These are phyloP conservation scores for Zaprionus lineosus DNA, from an alignment of 2,888 invertebrate species.

Conservation along the genomic window DNA sequence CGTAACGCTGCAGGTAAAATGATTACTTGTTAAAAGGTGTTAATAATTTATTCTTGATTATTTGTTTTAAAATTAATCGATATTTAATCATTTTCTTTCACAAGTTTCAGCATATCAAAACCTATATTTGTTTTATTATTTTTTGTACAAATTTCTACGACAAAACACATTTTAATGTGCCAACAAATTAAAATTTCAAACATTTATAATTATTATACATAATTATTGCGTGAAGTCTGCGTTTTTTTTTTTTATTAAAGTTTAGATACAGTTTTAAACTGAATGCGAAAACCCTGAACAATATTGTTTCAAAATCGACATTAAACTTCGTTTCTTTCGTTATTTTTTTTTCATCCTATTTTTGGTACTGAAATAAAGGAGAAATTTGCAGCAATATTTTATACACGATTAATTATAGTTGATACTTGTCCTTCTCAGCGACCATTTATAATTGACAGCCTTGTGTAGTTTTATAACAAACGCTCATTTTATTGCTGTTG, in stretches of 20 bases:
- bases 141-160: constrained; percentile 61
- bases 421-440: constrained; percentile 33
- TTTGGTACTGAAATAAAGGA: constrained; percentile 32
- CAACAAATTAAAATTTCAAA: constrained; percentile 74
- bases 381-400: constrained; percentile 47
- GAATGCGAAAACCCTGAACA: constrained; percentile 62
- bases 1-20: no score
- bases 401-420: constrained; percentile 44
- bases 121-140: constrained; percentile 46
- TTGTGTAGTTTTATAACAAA: constrained; percentile 48
- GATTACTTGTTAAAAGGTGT: background rate
- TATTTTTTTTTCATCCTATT: constrained; percentile 25
- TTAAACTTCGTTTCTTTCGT: constrained; percentile 13
- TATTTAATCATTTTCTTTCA: constrained; percentile 34
- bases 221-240: constrained; percentile 68
- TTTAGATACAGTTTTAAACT: constrained; percentile 68
- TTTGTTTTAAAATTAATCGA: no score
- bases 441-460: constrained; percentile 54
- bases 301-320: constrained; percentile 45
- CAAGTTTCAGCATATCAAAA: constrained; percentile 67
- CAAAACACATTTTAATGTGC: constrained; percentile 69
- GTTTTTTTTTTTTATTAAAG: constrained; percentile 44
- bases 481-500: constrained; percentile 50
- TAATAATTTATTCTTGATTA: no score
- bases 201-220: constrained; percentile 58